Evolutionary conservation across 64 coral and sea anemone genomes (phyloP).

Genomic region (Hydrozoanthus tunicans): DNA sequence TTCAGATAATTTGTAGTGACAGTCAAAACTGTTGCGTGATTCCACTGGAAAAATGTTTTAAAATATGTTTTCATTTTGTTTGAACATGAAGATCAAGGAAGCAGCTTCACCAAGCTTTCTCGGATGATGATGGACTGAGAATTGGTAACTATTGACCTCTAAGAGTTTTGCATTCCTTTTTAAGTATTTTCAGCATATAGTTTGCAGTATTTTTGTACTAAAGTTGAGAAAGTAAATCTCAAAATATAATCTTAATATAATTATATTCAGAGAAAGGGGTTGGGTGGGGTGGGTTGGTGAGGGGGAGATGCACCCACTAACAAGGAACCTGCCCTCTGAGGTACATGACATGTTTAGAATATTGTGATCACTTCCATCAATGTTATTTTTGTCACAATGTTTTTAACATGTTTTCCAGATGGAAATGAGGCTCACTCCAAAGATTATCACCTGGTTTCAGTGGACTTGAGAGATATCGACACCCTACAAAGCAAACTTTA

Average conservation of each 20-base stretch:
- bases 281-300: too few species aligned
- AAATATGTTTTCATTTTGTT: not conserved
- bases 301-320: too few species aligned
- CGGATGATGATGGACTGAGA: conserved; percentile 67
- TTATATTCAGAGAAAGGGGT: too few species aligned
- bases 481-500: conserved; percentile 68
- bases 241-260: too few species aligned
- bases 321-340: not conserved
- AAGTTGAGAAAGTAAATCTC: too few species aligned
- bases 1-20: too few species aligned
- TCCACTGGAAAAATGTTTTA: not conserved
- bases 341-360: not conserved
- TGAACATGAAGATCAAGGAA: conserved; percentile 61
- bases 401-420: conserved; percentile 8
- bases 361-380: not conserved
- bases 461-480: conserved; percentile 71
- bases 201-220: too few species aligned
- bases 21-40: too few species aligned
- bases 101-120: conserved; percentile 82
- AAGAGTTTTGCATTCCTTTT: too few species aligned
- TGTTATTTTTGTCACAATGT: not conserved
- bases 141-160: conserved; percentile 48
- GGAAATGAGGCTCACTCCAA: conserved; percentile 77
- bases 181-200: too few species aligned
- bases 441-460: conserved; percentile 85